These are phyloP conservation scores for Rotaria sp. DNA, from an alignment of 2,888 invertebrate genomes.

Conservation along the genomic window DNA sequence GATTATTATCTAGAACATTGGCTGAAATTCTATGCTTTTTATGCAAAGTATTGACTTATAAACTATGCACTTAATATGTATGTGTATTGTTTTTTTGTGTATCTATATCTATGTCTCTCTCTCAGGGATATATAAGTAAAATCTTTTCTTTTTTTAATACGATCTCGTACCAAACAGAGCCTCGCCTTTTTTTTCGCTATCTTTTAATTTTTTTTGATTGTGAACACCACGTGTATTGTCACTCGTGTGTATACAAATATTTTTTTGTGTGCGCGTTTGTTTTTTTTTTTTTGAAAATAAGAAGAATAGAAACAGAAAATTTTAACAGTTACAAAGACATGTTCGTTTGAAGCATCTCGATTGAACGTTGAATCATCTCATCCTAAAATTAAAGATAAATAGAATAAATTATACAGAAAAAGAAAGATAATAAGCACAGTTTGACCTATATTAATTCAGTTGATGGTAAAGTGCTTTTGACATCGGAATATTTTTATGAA, in stretches of 20 bases:
- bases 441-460: background rate
- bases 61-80: background rate
- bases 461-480: background rate
- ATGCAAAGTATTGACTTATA: background rate
- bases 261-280: slow-evolving; percentile 10
- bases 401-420: background rate
- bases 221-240: slow-evolving; percentile 9
- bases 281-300: slow-evolving; percentile 12
- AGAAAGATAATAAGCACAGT: background rate
- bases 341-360: background rate
- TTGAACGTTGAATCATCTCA: background rate
- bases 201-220: background rate
- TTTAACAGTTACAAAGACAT: background rate
- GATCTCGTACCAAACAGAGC: background rate
- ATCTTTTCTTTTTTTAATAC: background rate
- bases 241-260: slow-evolving; percentile 19
- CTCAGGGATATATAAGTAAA: slow-evolving; percentile 1
- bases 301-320: background rate
- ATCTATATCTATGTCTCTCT: background rate
- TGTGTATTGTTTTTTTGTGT: background rate
- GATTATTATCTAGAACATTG: background rate
- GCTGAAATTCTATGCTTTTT: background rate
- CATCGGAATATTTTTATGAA: too few relatives aligned
- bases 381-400: background rate
- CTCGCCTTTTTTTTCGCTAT: background rate